Base-by-base conservation (phyloP, 2,113 vertebrate genomes). In the Pteruthius melanotis region DNA sequence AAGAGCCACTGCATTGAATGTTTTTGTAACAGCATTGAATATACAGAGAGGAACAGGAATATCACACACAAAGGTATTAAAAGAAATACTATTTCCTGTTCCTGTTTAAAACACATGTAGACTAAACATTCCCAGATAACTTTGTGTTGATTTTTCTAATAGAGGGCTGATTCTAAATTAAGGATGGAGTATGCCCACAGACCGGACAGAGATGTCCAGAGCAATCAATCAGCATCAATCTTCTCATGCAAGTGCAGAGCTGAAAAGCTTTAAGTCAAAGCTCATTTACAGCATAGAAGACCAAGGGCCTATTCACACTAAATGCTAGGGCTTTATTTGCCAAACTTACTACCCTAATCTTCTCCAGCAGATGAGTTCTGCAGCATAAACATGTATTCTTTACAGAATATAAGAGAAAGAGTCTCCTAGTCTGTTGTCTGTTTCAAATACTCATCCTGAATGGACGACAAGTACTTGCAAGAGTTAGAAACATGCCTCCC, bases 1-100 rank as follows among this genome's bases (percentile, higher is more conserved):
- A 61, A 0, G 2, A 66, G 28, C 7, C n/a, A 49, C 2, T 45
- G 31, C 24, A 31, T 13, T 45, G 45, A 39, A 61, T 1, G 1
- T 18, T 66, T 64, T 63, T n/a, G 3, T 53, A 66, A 49, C 61
- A 71, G 24, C 10, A 53, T 4, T 24, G 13, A 88, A n/a, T 19
- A 56, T 6, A 52, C 22, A 54, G 26, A 44, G 54, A 74, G 10
- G 26, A 71, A 71, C 14, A 59, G 57, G 14, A 88, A 79, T 40
- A 40, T 7, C 27, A 52, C 37, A 78, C 10, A 50, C 4, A 59
- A 75, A 85, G 20, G 11, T 28, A 53, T 44, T 70, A 49, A 78
- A 88, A 79, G 17, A 85, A 79, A 61, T n/a, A 35, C 11, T 31
- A 28, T 45, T 82, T 88, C 22, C 35, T 74, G 27, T 42, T 81